These are phyloP conservation scores for Phallusia fumigata DNA, from an alignment of 23 tunicate species.

Conservation along the genomic window DNA sequence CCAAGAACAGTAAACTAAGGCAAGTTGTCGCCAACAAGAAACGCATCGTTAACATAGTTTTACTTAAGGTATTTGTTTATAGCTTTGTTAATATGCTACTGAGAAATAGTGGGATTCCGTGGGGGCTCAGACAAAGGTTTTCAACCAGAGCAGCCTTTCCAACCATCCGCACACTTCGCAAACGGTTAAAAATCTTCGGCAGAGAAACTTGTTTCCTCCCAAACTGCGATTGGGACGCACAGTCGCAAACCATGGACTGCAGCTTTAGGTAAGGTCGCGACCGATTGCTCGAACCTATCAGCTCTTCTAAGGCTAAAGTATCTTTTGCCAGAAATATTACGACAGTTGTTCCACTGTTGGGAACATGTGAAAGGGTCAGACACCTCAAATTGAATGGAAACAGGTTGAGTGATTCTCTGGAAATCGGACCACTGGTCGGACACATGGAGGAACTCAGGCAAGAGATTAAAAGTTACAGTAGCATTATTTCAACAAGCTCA, in stretches of 20 bases:
- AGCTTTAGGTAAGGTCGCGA: constrained; percentile 79
- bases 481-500: too few relatives aligned
- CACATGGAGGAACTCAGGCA: constrained; percentile 52
- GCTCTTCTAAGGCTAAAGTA: neutral
- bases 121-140: constrained; percentile 65
- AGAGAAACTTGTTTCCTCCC: constrained; percentile 34
- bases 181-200: constrained; percentile 28
- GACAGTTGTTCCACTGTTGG: constrained; percentile 10
- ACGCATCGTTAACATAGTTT: too few relatives aligned
- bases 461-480: too few relatives aligned
- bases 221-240: constrained; percentile 67
- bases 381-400: constrained; percentile 69
- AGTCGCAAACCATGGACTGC: constrained; percentile 65
- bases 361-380: constrained; percentile 71
- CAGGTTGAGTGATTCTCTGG: constrained; percentile 47
- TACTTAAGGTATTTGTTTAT: neutral
- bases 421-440: constrained; percentile 37
- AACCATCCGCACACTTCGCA: constrained; percentile 25
- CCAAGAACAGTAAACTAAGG: constrained; percentile 44
- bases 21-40: constrained; percentile 10
- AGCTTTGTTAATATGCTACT: constrained; percentile 68
- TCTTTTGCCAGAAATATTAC: constrained; percentile 34
- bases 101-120: constrained; percentile 49
- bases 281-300: too few relatives aligned
- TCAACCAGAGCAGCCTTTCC: constrained; percentile 18